phyloP scores from a whole-genome alignment of 2,797 vertebrate species.

The Sarcophilus harrisii region DNA sequence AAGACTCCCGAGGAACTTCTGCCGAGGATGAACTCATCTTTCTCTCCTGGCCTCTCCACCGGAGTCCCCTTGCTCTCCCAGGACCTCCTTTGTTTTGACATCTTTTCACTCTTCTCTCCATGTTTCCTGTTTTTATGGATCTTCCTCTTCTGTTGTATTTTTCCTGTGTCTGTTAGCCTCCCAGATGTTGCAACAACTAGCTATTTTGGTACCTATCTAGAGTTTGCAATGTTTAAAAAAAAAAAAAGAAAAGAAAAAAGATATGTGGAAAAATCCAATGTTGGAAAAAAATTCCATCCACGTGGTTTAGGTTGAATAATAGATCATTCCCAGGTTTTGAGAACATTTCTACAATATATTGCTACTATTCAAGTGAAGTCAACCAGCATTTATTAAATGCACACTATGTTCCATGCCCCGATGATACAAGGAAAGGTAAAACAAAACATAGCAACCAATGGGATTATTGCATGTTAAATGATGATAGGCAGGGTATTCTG shows the following conservation, averaged over 20 bases:
- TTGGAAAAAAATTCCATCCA: constrained; percentile 69
- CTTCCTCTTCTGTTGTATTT: constrained; percentile 84
- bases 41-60: constrained; percentile 68
- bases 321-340: constrained; percentile 20
- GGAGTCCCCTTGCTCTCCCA: not conserved
- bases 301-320: constrained; percentile 48
- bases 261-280: constrained; percentile 82
- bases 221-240: constrained; percentile 70
- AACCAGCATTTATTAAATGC: not conserved
- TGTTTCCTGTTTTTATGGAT: constrained; percentile 88
- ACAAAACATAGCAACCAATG: not conserved
- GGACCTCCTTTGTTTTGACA: constrained; percentile 85
- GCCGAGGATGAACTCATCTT: constrained; percentile 59
- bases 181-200: constrained; percentile 83
- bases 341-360: constrained; percentile 57
- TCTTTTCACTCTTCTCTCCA: constrained; percentile 83
- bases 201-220: constrained; percentile 85
- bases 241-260: constrained; percentile 68
- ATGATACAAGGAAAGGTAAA: not conserved
- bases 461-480: not conserved
- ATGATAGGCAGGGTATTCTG: not conserved
- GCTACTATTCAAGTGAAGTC: not conserved
- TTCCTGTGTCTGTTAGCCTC: constrained; percentile 87
- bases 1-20: constrained; percentile 82
- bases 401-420: not conserved